These are phyloP conservation scores for Peromyscus eremicus DNA, from an alignment of 2,797 vertebrate genomes.

Conservation along the genomic window DNA sequence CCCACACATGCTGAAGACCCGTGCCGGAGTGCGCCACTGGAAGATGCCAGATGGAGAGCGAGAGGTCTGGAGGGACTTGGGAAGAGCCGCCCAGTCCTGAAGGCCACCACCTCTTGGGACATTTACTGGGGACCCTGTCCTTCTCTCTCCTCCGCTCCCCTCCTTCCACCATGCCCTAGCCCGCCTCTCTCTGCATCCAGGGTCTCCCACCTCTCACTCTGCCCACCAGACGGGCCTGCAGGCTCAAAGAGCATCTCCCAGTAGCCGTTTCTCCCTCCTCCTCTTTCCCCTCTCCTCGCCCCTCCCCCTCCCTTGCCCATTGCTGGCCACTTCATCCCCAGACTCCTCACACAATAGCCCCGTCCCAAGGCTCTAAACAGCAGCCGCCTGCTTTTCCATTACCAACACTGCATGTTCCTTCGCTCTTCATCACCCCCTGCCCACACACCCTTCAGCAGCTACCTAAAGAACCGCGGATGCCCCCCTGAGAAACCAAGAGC, in stretches of 20 bases:
- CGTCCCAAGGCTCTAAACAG: not conserved
- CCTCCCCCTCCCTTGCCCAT: not conserved
- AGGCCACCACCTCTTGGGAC: not conserved
- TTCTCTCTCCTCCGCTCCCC: not conserved
- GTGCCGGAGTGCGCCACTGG: not conserved
- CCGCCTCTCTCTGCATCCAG: not conserved
- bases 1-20: not conserved
- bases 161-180: not conserved
- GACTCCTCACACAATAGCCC: conserved; percentile 28
- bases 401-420: not conserved
- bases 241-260: not conserved
- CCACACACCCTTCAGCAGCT: not conserved
- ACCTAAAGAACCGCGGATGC: not conserved
- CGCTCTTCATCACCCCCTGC: too few species aligned
- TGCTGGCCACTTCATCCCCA: not conserved
- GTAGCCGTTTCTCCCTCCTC: not conserved
- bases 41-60: not conserved
- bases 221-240: not conserved
- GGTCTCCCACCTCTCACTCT: not conserved
- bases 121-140: not conserved
- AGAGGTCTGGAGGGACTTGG: not conserved
- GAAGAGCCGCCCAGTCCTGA: not conserved
- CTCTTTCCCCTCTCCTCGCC: too few species aligned
- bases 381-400: not conserved
- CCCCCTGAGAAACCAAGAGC: conserved; percentile 4